Evolutionary conservation across 2,113 vertebrate species (phyloP), one percentile per base, ranked within the genome.

Genomic region (Symphodus melops): DNA sequence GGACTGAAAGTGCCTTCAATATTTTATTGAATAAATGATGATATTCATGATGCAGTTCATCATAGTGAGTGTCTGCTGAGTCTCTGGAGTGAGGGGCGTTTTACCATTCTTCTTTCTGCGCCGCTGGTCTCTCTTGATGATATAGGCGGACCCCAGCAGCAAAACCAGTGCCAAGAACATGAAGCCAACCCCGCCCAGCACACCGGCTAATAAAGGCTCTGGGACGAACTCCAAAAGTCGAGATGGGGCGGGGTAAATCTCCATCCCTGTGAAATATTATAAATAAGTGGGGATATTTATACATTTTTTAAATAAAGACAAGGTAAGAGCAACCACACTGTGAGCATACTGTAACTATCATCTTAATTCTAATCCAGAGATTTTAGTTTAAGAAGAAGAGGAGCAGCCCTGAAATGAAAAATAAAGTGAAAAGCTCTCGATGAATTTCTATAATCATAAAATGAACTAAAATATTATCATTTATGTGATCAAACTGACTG

Each of bases 161-260:
- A 98, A 89, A 48, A 96, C 89, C 58, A 98, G 86, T 0, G 95
- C 95, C 72, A 95, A 86, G 51, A 93, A 95, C 89, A 99, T 94
- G 87, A 97, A 95, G 74, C 94, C 96, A 48, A 96, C 91, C 0
- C 96, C 98, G 0, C 96, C 96, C 28, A 99, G 91, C 51, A 98
- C 88, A 0, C 96, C 96, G 0, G 95, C 96, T 87, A 98, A 86
- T 58, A 98, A 91, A 0, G 96, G 95, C 87, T 95, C 94, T 0
- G 96, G 96, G 64, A 95, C 92, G 0, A 94, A 90, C 77, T 96
- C 96, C 0, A 94, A 93, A 39, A 95, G 94, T 60, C 92, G 95
- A 1, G 95, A 96, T 41, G 95, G 94, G 1, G 95, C 93, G 0
- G 95, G 94, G 64, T 95, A 94, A 52, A 94, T 92, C 68, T 96